These are phyloP conservation scores for Galaxias olidus DNA, from an alignment of 2,797 vertebrate species.

Conservation along the genomic window DNA sequence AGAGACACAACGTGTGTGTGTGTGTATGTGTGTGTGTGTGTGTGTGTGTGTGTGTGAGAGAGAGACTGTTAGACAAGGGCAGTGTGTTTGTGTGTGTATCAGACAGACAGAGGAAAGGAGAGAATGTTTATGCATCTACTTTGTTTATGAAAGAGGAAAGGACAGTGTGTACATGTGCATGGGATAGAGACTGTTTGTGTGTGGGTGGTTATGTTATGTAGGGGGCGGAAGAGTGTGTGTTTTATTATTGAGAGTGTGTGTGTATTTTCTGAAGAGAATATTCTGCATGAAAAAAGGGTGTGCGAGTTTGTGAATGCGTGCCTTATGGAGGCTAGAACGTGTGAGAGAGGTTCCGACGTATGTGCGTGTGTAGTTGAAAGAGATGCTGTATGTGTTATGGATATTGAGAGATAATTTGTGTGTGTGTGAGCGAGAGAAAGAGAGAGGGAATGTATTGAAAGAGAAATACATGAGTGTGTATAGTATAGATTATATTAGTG, in stretches of 20 bases:
- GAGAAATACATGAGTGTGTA: slow-evolving; percentile 51
- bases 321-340: slow-evolving; percentile 25
- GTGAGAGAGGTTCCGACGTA: slow-evolving; percentile 36
- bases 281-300: slow-evolving; percentile 57
- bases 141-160: slow-evolving; percentile 80
- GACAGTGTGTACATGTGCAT: slow-evolving; percentile 58
- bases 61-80: slow-evolving; percentile 8
- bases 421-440: slow-evolving; percentile 3
- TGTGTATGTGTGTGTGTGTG: slow-evolving; percentile 36
- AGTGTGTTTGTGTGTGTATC: slow-evolving; percentile 62
- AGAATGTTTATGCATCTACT: slow-evolving; percentile 78
- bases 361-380: slow-evolving; percentile 28
- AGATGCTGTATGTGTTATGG: slow-evolving; percentile 44
- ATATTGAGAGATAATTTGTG: slow-evolving; percentile 32
- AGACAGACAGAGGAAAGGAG: slow-evolving; percentile 62
- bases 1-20: slow-evolving; percentile 62
- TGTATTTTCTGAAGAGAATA: slow-evolving; percentile 29
- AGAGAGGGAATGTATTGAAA: slow-evolving; percentile 36
- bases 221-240: slow-evolving; percentile 54
- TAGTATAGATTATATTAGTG: slow-evolving; percentile 29
- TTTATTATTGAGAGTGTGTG: slow-evolving; percentile 59
- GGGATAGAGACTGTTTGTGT: slow-evolving; percentile 39
- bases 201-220: slow-evolving; percentile 72
- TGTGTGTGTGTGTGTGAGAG: slow-evolving; percentile 31
- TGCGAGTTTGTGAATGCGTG: slow-evolving; percentile 51